Conservation (phyloP, 2,113 vertebrate species). For the Sturnira hondurensis region DNA sequence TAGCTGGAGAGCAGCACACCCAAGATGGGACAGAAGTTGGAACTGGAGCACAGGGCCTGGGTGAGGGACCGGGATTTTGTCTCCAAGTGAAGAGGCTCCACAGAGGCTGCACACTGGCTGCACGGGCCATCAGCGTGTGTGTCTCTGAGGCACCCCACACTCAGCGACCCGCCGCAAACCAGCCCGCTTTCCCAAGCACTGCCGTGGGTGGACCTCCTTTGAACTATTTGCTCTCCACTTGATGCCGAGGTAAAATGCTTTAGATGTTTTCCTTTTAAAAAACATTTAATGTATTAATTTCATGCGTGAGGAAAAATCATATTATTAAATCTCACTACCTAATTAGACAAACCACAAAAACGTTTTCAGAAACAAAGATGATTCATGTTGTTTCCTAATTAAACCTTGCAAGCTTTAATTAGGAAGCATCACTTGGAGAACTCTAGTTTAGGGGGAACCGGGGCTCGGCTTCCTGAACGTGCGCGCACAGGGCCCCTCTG, state of each 20-base stretch:
- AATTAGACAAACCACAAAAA: constrained; percentile 76
- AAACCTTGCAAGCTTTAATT: constrained; percentile 78
- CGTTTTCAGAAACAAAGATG: constrained; percentile 76
- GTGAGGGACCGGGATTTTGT: neutral
- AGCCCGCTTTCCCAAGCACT: neutral
- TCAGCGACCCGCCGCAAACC: neutral
- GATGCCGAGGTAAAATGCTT: constrained; percentile 39
- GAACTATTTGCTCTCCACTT: neutral
- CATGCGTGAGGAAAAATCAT: constrained; percentile 58
- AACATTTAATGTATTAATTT: constrained; percentile 57
- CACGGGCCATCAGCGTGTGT: neutral
- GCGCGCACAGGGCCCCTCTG: neutral
- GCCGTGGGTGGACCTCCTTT: neutral
- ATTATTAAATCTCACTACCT: constrained; percentile 76
- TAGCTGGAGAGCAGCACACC: accelerated
- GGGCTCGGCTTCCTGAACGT: constrained; percentile 31
- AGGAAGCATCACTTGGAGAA: constrained; percentile 73
- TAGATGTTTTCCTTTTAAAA: constrained; percentile 36
- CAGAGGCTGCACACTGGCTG: neutral
- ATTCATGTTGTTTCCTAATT: constrained; percentile 77
- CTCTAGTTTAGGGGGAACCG: constrained; percentile 58
- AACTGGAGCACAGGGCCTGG: neutral
- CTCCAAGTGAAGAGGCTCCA: neutral
- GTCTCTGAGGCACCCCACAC: neutral
- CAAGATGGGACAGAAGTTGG: accelerated